A percentile compares a stretch with the other conserved stretches of the same genome.
Evolutionary conservation across 2,113 vertebrate genomes (phyloP).

Genomic region (Festucalex cinctus): DNA sequence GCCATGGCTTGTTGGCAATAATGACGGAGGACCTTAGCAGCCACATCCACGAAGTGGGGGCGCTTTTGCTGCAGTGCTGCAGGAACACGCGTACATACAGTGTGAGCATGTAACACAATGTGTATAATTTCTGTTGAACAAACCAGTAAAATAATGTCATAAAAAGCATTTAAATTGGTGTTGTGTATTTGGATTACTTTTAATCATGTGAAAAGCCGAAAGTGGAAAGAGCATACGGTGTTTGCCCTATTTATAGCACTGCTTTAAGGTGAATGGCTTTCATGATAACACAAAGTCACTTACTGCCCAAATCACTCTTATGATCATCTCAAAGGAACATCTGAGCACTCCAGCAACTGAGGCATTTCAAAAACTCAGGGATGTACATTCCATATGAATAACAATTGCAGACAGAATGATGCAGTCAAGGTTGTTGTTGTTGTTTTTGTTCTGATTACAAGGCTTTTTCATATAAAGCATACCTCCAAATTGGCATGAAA

Average conservation of each 20-base stretch:
- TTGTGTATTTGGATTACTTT: not conserved
- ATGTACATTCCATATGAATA: conserved; percentile 14
- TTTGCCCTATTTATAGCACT: conserved; percentile 6
- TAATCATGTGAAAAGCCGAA: not conserved
- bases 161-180: not conserved
- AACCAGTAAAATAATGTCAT: not conserved
- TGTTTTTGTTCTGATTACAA: conserved; percentile 11
- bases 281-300: conserved; percentile 11
- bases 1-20: conserved; percentile 91
- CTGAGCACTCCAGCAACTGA: conserved; percentile 13
- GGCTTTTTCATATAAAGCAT: not conserved
- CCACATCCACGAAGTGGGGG: conserved; percentile 84
- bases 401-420: not conserved
- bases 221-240: no score
- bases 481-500: no score
- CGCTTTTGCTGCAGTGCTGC: conserved; percentile 90
- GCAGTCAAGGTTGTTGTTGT: not conserved
- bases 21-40: conserved; percentile 89
- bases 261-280: conserved; percentile 23
- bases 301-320: conserved; percentile 31
- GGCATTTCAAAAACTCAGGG: conserved; percentile 31
- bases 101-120: not conserved
- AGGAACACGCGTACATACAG: conserved; percentile 23
- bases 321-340: conserved; percentile 36
- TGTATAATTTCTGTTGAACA: not conserved